phyloP scores from a whole-genome alignment of 2,797 vertebrate species.

The Echeneis naucrates region DNA sequence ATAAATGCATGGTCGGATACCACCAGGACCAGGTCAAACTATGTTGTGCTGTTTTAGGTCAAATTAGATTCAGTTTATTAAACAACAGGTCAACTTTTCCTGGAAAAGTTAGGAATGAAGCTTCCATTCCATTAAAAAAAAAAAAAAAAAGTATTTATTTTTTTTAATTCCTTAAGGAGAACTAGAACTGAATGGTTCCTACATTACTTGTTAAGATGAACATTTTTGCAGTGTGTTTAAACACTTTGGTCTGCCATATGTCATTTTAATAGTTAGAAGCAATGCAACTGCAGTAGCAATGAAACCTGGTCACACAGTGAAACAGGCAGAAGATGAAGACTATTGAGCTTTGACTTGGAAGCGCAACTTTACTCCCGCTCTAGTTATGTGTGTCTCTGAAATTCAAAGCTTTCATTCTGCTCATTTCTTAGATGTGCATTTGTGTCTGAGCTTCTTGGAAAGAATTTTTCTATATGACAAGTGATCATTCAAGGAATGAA shows the following conservation, averaged over 20 bases:
- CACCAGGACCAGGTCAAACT: background rate
- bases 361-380: slow-evolving; percentile 30
- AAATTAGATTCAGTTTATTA: slow-evolving; percentile 4
- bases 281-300: slow-evolving; percentile 63
- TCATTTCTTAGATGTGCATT: slow-evolving; percentile 64
- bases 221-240: slow-evolving; percentile 46
- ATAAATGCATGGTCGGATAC: slow-evolving; percentile 4
- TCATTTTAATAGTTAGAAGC: slow-evolving; percentile 53
- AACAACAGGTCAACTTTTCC: background rate
- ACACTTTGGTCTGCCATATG: slow-evolving; percentile 55
- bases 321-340: slow-evolving; percentile 47
- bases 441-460: slow-evolving; percentile 60
- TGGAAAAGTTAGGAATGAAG: background rate
- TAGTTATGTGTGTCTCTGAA: slow-evolving; percentile 39
- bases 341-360: slow-evolving; percentile 54
- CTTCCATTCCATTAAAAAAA: background rate
- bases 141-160: background rate
- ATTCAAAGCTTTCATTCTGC: slow-evolving; percentile 60
- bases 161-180: slow-evolving; percentile 6
- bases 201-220: slow-evolving; percentile 57
- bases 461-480: slow-evolving; percentile 58
- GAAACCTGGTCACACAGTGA: slow-evolving; percentile 44
- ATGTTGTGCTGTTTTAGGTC: background rate
- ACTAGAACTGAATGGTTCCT: slow-evolving; percentile 1
- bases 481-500: slow-evolving; percentile 59